Base-by-base conservation (phyloP, 2,888 invertebrate genomes). In the Melipona beecheii region DNA sequence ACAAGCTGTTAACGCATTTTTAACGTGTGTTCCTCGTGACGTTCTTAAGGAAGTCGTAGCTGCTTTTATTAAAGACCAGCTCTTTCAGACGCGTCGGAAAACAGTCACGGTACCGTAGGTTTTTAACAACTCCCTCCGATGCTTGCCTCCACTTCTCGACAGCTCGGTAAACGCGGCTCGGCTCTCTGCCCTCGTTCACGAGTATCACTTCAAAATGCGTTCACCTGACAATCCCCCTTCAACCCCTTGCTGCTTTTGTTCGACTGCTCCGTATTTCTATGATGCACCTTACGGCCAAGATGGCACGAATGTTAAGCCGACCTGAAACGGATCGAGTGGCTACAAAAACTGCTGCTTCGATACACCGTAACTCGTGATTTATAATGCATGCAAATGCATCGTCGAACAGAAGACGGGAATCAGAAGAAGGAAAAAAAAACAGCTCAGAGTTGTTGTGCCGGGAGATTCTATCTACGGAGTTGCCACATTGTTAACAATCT, bases 1-100 rank as follows among this genome's bases (percentile, higher is more conserved):
- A 75, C 77, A 36, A 81, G 78, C 68, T 86, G 81, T 83, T 84
- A 76, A 83, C 84, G 79, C 70, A 76, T 78, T 65, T 83, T 80
- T 76, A 83, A 83, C 84, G 68, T 43, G 68, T 43, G 75, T 75
- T 49, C 56, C 65, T 58, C 70, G 84, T 56, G 73, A 76, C 79
- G 65, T 73, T 70, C 69, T 84, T 62, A 70, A 78, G 80, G 50
- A 60, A 58, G 58, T 81, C 56, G 17, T 54, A 31, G 62, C 52
- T 43, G 73, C 52, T 69, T 58, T 76, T 58, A 21, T 69, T 58
- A 36, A 76, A 83, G 72, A 43, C 43, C 52, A 27, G 49, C 43
- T 54, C 50, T 83, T 62, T 58, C 36, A 58, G 49, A 73, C 66
- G 71, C 52, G 82, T 69, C 21, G 81, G 71, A 75, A 81, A 75